These are phyloP conservation scores for Hemiscyllium ocellatum DNA, from an alignment of 2,113 vertebrate genomes.

Conservation along the genomic window DNA sequence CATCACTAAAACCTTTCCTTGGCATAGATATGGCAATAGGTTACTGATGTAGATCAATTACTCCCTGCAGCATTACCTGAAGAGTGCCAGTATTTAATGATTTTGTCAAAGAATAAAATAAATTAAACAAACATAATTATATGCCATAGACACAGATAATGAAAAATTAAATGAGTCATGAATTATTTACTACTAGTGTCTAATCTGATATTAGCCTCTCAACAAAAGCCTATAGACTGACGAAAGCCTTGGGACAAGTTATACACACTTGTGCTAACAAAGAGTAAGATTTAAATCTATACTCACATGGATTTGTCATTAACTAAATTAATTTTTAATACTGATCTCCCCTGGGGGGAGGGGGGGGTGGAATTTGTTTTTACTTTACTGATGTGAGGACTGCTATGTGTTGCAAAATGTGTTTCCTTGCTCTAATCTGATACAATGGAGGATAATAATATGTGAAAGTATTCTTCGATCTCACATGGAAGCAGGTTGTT, in stretches of 20 bases:
- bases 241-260: not conserved
- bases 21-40: not conserved
- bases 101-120: slow-evolving; percentile 29
- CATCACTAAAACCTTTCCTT: not conserved
- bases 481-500: not conserved
- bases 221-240: slow-evolving; percentile 1
- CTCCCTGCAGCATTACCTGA: not conserved
- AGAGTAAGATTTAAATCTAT: not conserved
- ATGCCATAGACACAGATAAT: not conserved
- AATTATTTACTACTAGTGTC: not conserved
- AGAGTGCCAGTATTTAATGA: not conserved
- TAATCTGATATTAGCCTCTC: not conserved
- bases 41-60: not conserved
- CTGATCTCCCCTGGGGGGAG: not conserved
- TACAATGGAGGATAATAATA: not conserved
- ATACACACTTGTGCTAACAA: not conserved
- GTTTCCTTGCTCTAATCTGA: not conserved
- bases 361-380: not conserved
- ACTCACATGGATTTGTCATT: not conserved
- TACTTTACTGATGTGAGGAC: not conserved
- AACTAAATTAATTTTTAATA: slow-evolving; percentile 15
- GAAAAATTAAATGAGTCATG: slow-evolving; percentile 13
- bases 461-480: not conserved
- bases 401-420: not conserved
- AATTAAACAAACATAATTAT: slow-evolving; percentile 23